phyloP scores from a whole-genome alignment of 2,888 invertebrate species.

The Cylloceria caligata region DNA sequence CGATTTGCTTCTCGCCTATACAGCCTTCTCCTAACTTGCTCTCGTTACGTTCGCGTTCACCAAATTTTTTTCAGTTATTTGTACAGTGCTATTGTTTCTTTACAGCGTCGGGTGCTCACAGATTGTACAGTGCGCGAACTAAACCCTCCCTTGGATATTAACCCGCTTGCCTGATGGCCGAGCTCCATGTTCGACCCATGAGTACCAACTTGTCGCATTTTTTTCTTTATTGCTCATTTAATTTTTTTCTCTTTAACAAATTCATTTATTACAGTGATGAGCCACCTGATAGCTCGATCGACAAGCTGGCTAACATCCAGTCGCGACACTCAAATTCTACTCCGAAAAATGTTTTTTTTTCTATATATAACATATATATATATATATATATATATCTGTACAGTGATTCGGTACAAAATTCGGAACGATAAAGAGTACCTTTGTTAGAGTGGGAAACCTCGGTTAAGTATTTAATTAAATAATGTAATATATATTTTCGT shows the following conservation, averaged over 20 bases:
- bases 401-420: no score
- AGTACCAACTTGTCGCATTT: constrained; percentile 32
- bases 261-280: neutral
- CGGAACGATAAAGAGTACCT: constrained; percentile 64
- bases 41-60: constrained; percentile 15
- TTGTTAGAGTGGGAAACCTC: constrained; percentile 68
- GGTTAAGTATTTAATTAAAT: constrained; percentile 47
- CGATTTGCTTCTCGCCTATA: neutral
- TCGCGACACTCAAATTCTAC: constrained; percentile 3
- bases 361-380: constrained; percentile 41
- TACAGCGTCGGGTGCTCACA: constrained; percentile 21
- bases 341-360: constrained; percentile 10
- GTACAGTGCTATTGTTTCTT: constrained; percentile 29
- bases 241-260: neutral
- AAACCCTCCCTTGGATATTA: neutral
- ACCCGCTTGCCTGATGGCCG: neutral
- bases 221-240: neutral
- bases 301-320: constrained; percentile 36
- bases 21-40: neutral
- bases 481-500: constrained; percentile 12
- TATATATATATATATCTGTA: constrained; percentile 21
- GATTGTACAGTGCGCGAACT: constrained; percentile 27
- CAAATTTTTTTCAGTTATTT: constrained; percentile 14
- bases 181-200: constrained; percentile 8
- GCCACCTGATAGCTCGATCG: no score